phyloP scores from a whole-genome alignment of 2,797 vertebrate species.

The Pantherophis alleghaniensis region DNA sequence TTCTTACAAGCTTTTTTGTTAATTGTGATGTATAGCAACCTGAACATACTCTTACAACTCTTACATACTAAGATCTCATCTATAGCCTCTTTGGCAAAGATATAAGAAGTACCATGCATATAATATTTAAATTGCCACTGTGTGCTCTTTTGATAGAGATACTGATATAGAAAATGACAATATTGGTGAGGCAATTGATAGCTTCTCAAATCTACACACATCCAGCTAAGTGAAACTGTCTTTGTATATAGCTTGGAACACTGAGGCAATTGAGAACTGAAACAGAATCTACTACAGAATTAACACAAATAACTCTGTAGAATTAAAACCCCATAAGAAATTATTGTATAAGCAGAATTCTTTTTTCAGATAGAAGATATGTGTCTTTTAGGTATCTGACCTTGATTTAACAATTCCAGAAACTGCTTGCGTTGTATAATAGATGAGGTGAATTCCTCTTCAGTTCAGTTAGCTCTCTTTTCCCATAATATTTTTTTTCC shows the following conservation, averaged over 20 bases:
- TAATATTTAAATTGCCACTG: background rate
- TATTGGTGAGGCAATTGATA: background rate
- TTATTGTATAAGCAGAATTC: background rate
- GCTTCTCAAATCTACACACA: background rate
- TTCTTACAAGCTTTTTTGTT: background rate
- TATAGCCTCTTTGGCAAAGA: background rate
- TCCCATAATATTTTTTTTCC: background rate
- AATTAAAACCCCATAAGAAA: background rate
- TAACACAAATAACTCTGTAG: background rate
- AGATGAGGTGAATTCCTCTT: background rate
- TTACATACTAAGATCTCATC: background rate
- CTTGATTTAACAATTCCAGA: background rate
- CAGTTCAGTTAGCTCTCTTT: background rate
- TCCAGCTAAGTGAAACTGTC: background rate
- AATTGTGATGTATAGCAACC: background rate
- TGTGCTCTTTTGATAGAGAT: background rate
- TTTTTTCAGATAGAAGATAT: background rate
- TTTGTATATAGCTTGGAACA: background rate
- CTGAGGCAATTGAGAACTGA: background rate
- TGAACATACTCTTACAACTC: background rate
- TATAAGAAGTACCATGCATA: background rate
- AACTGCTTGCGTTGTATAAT: background rate
- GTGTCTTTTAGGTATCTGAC: background rate
- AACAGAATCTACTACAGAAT: background rate
- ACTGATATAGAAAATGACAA: background rate